These are phyloP conservation scores for Panopea generosa DNA, from an alignment of 2,888 invertebrate species.

Conservation along the genomic window DNA sequence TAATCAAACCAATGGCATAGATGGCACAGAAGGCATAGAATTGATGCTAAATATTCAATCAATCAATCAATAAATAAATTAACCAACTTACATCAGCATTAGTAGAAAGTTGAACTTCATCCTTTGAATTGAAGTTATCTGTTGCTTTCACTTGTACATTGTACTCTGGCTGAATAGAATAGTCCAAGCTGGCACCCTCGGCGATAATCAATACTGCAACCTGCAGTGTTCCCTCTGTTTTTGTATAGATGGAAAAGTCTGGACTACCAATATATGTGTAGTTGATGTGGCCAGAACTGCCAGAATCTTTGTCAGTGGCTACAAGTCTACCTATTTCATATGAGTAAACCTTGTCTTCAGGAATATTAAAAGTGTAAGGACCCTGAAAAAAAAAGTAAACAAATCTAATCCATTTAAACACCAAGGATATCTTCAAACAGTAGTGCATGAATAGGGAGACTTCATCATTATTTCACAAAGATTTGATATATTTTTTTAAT, in stretches of 20 bases:
- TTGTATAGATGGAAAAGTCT: conserved; percentile 57
- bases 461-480: not conserved
- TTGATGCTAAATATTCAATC: too few relatives aligned
- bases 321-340: conserved; percentile 53
- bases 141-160: conserved; percentile 63
- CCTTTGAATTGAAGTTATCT: conserved; percentile 65
- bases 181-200: conserved; percentile 87
- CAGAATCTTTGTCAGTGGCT: conserved; percentile 71
- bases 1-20: too few relatives aligned
- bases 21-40: too few relatives aligned
- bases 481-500: not conserved
- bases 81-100: conserved; percentile 34
- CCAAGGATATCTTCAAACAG: too few relatives aligned
- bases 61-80: too few relatives aligned
- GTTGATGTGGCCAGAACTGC: conserved; percentile 62
- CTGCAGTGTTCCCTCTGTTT: conserved; percentile 16
- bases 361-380: conserved; percentile 50
- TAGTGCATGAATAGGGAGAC: not conserved
- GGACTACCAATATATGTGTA: conserved; percentile 57
- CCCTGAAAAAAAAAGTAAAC: conserved; percentile 49
- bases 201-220: conserved; percentile 87
- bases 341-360: conserved; percentile 48
- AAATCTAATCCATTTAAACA: too few relatives aligned
- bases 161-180: conserved; percentile 60
- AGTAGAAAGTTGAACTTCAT: conserved; percentile 1